phyloP scores from a whole-genome alignment of 2,888 invertebrate genomes.

The Oxycera nigricornis region DNA sequence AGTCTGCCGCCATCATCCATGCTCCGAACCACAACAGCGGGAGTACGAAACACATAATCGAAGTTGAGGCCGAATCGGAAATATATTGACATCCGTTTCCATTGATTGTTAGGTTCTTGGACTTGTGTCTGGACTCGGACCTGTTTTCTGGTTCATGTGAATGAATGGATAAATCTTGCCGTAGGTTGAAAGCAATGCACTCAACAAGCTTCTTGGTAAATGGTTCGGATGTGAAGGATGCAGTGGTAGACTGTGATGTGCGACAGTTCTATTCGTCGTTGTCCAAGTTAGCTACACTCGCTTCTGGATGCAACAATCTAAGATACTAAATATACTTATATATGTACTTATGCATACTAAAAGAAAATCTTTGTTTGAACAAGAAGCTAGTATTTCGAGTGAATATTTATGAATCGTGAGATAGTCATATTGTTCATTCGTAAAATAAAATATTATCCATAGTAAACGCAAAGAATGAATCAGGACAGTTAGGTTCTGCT shows the following conservation, averaged over 20 bases:
- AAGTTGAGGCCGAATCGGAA: constrained; percentile 17
- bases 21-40: not conserved
- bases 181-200: not conserved
- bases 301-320: no score
- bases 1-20: not conserved
- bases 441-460: no score
- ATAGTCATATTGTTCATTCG: no score
- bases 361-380: no score
- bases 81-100: constrained; percentile 43
- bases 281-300: not conserved
- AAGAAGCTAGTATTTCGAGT: no score
- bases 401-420: no score
- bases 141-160: not conserved
- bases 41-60: constrained; percentile 20
- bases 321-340: no score
- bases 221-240: not conserved
- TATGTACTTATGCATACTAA: no score
- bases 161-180: constrained; percentile 8
- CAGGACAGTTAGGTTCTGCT: no score
- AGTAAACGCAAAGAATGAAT: no score
- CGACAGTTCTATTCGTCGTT: not conserved
- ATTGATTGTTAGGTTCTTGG: constrained; percentile 37
- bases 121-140: not conserved
- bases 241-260: not conserved
- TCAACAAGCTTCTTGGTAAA: not conserved